These are phyloP conservation scores for Thumatha senex DNA, from an alignment of 2,888 invertebrate species.

Conservation along the genomic window DNA sequence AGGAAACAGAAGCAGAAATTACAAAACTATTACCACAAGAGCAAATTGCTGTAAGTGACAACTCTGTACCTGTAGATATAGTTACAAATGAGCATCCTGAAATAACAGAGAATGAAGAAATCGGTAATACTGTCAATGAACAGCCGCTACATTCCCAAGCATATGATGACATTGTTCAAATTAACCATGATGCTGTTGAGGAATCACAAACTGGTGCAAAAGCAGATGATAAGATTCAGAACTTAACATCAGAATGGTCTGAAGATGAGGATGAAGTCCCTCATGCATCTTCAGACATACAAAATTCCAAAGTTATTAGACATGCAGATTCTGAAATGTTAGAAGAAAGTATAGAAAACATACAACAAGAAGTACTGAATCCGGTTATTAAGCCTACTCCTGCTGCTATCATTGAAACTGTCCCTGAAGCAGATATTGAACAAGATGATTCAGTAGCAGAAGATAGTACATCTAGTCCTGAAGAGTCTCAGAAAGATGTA, in stretches of 20 bases:
- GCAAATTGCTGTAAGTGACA: slow-evolving; percentile 8
- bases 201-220: slow-evolving; percentile 20
- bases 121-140: slow-evolving; percentile 9
- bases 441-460: slow-evolving; percentile 43
- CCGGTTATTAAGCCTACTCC: slow-evolving; percentile 33
- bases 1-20: slow-evolving; percentile 7
- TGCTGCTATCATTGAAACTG: slow-evolving; percentile 6
- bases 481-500: slow-evolving; percentile 15
- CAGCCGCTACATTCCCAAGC: slow-evolving; percentile 29
- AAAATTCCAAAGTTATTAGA: slow-evolving; percentile 4
- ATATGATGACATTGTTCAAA: slow-evolving; percentile 31
- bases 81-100: slow-evolving; percentile 13
- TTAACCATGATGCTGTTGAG: slow-evolving; percentile 12
- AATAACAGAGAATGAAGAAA: slow-evolving; percentile 12
- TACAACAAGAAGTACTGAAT: slow-evolving; percentile 74
- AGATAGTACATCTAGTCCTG: slow-evolving; percentile 31
- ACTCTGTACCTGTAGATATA: slow-evolving; percentile 11
- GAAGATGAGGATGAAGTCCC: slow-evolving; percentile 59
- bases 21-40: slow-evolving; percentile 7
- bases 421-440: slow-evolving; percentile 27
- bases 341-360: slow-evolving; percentile 77
- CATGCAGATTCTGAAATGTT: slow-evolving; percentile 36
- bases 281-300: slow-evolving; percentile 1
- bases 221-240: slow-evolving; percentile 51
- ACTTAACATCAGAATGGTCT: slow-evolving; percentile 66